A percentile compares a stretch with the other conserved stretches of the same genome.
phyloP scores from a whole-genome alignment of 1,140 invertebrate genomes.

The Conus betulinus region DNA sequence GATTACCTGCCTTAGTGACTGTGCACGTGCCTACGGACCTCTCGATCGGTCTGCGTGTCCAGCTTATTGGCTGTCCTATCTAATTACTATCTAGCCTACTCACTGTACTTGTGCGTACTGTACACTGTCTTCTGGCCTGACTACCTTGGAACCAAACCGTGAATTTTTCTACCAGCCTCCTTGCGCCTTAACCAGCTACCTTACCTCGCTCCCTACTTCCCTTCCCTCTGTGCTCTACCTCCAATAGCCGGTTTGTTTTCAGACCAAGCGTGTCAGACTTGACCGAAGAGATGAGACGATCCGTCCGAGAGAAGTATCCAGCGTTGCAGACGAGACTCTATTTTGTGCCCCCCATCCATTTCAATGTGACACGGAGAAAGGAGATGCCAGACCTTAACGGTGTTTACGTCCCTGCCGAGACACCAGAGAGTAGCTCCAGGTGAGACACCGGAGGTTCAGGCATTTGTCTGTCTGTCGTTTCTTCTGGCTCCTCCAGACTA shows the following conservation, averaged over 20 bases:
- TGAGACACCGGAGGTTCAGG: background rate
- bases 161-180: background rate
- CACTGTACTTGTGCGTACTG: background rate
- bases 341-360: background rate
- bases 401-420: background rate
- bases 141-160: background rate
- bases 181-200: background rate
- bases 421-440: background rate
- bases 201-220: background rate
- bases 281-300: background rate
- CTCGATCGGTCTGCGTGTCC: too few species aligned
- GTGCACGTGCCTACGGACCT: too few species aligned
- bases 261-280: background rate
- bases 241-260: background rate
- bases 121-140: background rate
- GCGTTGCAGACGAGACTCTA: background rate
- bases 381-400: background rate
- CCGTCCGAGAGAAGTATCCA: background rate
- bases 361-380: background rate
- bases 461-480: background rate
- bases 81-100: background rate
- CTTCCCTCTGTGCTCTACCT: too few species aligned
- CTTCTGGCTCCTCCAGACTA: background rate
- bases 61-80: too few species aligned
- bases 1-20: too few species aligned